Conservation (phyloP, 1,140 invertebrate species). For the Battus philenor region DNA sequence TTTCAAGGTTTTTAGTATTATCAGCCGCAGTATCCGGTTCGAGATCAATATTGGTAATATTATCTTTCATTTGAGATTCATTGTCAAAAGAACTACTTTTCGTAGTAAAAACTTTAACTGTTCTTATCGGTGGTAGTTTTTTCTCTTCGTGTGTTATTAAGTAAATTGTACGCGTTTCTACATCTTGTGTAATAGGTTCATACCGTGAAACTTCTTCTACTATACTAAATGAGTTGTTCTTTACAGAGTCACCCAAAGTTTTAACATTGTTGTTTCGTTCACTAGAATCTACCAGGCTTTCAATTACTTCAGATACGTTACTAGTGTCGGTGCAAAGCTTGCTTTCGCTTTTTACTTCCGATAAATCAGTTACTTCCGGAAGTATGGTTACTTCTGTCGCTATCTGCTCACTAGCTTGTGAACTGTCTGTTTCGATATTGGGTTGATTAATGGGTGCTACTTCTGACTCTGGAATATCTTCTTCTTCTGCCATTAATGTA, state of each 20-base stretch:
- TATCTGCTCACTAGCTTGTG: conserved; percentile 27
- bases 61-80: conserved; percentile 17
- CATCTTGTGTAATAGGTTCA: conserved; percentile 41
- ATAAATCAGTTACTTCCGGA: conserved; percentile 28
- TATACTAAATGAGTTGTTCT: conserved; percentile 39
- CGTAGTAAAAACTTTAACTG: conserved; percentile 77
- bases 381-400: conserved; percentile 54
- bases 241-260: conserved; percentile 34
- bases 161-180: conserved; percentile 78
- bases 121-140: conserved; percentile 79
- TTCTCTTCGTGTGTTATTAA: conserved; percentile 83
- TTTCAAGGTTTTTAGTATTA: background rate
- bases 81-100: conserved; percentile 51
- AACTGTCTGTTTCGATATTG: conserved; percentile 18
- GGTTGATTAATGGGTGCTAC: conserved; percentile 29
- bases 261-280: conserved; percentile 66
- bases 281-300: conserved; percentile 15
- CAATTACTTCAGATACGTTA: conserved; percentile 18
- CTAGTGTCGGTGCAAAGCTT: conserved; percentile 10
- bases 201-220: conserved; percentile 47
- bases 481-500: conserved; percentile 59
- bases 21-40: too few relatives aligned
- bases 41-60: too few relatives aligned
- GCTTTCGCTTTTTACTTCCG: conserved; percentile 11
- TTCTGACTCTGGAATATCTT: conserved; percentile 33